Percentiles rank a stretch among this genome's conserved stretches.
phyloP scores from a whole-genome alignment of 2,113 vertebrate species.

The Toxotes chatareus region DNA sequence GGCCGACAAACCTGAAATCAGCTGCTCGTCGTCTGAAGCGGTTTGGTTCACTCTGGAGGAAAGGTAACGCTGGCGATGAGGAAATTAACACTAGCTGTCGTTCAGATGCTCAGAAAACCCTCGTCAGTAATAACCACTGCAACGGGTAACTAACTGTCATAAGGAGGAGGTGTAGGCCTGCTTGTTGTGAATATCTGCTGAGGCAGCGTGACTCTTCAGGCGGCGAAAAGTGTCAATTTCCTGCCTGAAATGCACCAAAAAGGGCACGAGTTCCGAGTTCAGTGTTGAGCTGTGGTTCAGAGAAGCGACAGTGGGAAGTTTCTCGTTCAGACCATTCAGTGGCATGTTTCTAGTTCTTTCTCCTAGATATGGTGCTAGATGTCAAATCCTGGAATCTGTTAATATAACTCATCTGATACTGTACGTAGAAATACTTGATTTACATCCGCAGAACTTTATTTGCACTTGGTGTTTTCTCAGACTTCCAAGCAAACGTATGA shows the following conservation, averaged over 20 bases:
- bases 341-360: conserved; percentile 16
- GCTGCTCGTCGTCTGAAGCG: not conserved
- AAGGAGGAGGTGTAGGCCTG: not conserved
- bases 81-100: conserved; percentile 32
- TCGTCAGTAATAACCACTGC: not conserved
- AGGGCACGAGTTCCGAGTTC: not conserved
- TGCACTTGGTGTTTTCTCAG: conserved; percentile 49
- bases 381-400: conserved; percentile 43
- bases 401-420: conserved; percentile 38
- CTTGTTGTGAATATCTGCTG: not conserved
- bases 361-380: conserved; percentile 54
- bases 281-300: not conserved
- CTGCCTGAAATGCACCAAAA: no score
- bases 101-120: not conserved
- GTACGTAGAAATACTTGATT: conserved; percentile 52
- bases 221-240: not conserved
- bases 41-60: not conserved
- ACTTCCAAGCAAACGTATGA: not conserved
- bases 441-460: conserved; percentile 28
- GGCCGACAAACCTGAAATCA: not conserved
- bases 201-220: not conserved
- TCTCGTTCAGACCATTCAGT: not conserved
- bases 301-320: not conserved
- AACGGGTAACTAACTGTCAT: not conserved
- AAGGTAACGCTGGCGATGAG: not conserved